These are phyloP conservation scores for Eidolon dupreanum DNA, from an alignment of 2,797 vertebrate genomes.

Conservation along the genomic window DNA sequence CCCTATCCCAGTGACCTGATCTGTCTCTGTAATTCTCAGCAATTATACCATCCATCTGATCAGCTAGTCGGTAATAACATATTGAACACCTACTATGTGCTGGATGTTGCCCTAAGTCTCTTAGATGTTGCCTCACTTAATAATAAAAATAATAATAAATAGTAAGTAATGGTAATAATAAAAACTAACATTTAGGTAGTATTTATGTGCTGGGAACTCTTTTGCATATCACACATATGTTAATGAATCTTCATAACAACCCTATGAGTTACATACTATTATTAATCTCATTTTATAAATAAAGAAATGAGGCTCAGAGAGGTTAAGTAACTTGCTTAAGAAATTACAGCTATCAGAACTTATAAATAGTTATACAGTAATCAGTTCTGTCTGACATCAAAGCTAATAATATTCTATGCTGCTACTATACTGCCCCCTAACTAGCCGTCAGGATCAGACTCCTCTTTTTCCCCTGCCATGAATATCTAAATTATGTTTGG, in stretches of 20 bases:
- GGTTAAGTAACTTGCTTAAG: neutral
- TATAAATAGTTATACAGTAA: neutral
- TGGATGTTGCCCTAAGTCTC: neutral
- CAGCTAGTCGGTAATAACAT: neutral
- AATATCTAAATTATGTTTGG: neutral
- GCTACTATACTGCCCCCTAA: neutral
- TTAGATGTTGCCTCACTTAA: conserved; percentile 6
- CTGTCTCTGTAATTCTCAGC: neutral
- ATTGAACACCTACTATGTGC: neutral
- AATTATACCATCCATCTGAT: neutral
- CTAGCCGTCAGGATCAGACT: neutral
- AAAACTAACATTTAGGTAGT: neutral
- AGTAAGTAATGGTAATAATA: neutral
- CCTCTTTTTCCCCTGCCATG: neutral
- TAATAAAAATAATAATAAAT: neutral
- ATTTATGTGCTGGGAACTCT: neutral
- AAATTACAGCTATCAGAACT: neutral
- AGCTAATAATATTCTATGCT: neutral
- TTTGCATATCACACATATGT: neutral
- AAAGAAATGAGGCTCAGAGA: neutral
- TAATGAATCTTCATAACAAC: conserved; percentile 10
- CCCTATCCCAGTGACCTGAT: neutral
- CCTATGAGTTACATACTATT: neutral
- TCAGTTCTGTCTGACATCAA: conserved; percentile 22
- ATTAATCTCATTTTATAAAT: conserved; percentile 28